These are phyloP conservation scores for Rhopalosiphum maidis DNA, from an alignment of 1,140 invertebrate species.

Conservation along the genomic window DNA sequence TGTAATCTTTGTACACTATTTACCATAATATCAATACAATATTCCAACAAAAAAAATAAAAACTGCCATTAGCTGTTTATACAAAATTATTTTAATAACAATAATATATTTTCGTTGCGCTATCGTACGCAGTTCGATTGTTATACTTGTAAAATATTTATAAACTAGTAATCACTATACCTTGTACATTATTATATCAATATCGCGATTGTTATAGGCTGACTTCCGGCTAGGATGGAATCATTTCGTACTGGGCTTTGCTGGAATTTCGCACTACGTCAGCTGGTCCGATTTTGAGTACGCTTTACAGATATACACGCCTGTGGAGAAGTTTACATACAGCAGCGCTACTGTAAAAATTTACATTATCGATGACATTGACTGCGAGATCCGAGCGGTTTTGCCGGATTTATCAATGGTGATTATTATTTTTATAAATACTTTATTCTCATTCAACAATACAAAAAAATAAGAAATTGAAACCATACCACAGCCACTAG, in stretches of 20 bases:
- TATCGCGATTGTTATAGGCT: conserved; percentile 64
- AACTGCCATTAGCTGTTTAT: not conserved
- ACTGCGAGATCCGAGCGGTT: conserved; percentile 70
- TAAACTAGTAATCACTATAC: not conserved
- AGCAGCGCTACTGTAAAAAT: conserved; percentile 76
- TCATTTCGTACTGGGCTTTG: conserved; percentile 75
- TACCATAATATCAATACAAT: not conserved
- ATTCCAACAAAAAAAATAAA: not conserved
- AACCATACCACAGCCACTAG: not conserved
- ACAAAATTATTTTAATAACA: not conserved
- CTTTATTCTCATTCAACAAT: too few relatives aligned
- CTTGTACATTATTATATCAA: not conserved
- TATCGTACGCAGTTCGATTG: too few relatives aligned
- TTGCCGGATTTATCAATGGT: conserved; percentile 50
- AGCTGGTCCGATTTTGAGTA: conserved; percentile 73
- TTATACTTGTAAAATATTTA: not conserved
- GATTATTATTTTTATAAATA: not conserved
- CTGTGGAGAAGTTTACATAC: conserved; percentile 75
- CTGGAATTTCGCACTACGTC: conserved; percentile 63
- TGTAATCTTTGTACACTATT: not conserved
- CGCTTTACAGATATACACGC: conserved; percentile 77
- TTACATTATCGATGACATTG: conserved; percentile 69
- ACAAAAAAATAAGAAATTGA: not conserved
- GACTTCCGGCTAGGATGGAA: conserved; percentile 78
- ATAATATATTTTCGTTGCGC: too few relatives aligned